phyloP scores from a whole-genome alignment of 1,140 invertebrate species.

The Linepithema humile region DNA sequence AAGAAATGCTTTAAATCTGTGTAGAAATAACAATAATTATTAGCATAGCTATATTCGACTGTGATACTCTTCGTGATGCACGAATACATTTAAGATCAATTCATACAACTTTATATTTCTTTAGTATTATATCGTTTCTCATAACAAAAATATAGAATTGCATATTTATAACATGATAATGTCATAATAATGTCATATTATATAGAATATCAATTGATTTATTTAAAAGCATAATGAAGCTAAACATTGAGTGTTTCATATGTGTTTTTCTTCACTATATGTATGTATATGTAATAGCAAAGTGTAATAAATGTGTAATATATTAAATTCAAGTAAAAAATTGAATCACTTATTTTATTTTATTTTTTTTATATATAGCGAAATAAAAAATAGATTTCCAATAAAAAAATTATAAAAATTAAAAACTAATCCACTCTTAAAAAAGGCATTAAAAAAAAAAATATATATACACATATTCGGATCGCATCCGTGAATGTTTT shows the following conservation, averaged over 20 bases:
- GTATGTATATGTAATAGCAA: constrained; percentile 11
- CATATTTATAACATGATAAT: not conserved
- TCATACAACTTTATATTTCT: constrained; percentile 20
- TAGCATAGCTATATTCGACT: constrained; percentile 22
- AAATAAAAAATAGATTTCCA: constrained; percentile 1
- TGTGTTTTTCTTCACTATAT: not conserved
- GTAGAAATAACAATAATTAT: constrained; percentile 5
- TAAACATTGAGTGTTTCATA: constrained; percentile 2
- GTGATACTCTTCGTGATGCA: constrained; percentile 20
- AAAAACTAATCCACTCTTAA: no score
- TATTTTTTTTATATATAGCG: no score
- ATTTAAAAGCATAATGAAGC: not conserved
- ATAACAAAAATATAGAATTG: not conserved
- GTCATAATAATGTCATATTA: not conserved
- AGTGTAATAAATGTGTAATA: not conserved
- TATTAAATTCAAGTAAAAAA: not conserved
- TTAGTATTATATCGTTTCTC: not conserved
- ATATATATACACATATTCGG: no score
- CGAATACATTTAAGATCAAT: not conserved
- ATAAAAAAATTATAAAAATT: no score
- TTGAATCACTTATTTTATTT: no score
- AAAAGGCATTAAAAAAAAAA: no score
- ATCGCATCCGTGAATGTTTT: no score
- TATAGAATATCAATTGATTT: not conserved
- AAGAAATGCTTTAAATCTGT: not conserved